phyloP scores from a whole-genome alignment of 2,113 vertebrate species.

The Tragulus kanchil region DNA sequence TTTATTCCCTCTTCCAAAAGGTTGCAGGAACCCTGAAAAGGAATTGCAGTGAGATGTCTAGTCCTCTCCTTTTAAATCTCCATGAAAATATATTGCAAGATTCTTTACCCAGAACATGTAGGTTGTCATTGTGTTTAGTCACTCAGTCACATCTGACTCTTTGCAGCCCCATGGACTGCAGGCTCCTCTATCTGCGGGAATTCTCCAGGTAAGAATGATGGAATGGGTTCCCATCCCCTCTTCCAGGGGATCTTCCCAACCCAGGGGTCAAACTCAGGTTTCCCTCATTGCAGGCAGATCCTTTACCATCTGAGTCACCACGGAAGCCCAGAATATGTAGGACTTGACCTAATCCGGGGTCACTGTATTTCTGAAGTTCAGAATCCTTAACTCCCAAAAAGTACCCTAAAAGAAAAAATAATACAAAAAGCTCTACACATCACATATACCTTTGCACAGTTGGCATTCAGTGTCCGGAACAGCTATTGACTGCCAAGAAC shows the following conservation, averaged over 20 bases:
- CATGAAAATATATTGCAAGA: neutral
- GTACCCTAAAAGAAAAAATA: neutral
- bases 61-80: neutral
- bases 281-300: no score
- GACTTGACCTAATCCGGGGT: neutral
- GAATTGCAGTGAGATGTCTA: neutral
- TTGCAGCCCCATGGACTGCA: no score
- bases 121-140: no score
- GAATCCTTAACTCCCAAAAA: neutral
- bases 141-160: no score
- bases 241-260: no score
- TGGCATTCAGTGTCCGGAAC: neutral
- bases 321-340: neutral
- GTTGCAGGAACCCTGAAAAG: neutral
- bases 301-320: no score
- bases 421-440: neutral
- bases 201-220: no score
- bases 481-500: neutral
- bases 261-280: no score
- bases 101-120: neutral
- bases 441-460: neutral
- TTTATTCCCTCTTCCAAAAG: neutral
- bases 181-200: no score
- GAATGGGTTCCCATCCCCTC: no score
- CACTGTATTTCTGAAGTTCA: neutral